Evolutionary conservation across 2,797 vertebrate genomes (phyloP).

Genomic region (Allobates femoralis): DNA sequence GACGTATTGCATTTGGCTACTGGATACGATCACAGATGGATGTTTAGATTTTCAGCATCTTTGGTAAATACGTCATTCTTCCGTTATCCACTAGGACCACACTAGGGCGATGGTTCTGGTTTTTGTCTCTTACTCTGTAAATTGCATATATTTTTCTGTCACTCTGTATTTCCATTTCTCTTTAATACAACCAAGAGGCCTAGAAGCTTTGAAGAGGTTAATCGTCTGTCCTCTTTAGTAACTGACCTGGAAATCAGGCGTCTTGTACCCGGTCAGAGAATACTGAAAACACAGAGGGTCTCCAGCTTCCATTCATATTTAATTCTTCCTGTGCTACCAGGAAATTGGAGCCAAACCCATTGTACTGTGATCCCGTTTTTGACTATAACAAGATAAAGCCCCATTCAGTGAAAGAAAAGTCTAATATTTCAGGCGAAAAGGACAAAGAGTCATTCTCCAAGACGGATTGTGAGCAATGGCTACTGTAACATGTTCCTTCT

Average conservation of each 20-base stretch:
- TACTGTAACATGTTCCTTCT: constrained; percentile 44
- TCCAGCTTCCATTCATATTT: constrained; percentile 52
- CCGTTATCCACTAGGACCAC: no score
- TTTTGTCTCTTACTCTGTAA: no score
- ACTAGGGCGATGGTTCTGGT: no score
- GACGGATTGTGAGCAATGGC: constrained; percentile 15
- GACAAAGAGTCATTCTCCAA: constrained; percentile 56
- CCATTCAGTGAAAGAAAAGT: constrained; percentile 43
- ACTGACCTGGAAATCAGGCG: constrained; percentile 33
- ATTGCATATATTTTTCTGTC: not conserved
- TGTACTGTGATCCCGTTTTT: constrained; percentile 44
- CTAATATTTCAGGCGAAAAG: constrained; percentile 39
- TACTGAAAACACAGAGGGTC: constrained; percentile 38
- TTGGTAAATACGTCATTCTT: no score
- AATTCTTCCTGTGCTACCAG: constrained; percentile 54
- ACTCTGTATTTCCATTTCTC: not conserved
- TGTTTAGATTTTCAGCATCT: no score
- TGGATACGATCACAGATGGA: no score
- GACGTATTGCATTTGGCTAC: no score
- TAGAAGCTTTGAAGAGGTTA: constrained; percentile 7
- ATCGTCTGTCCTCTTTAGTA: not conserved
- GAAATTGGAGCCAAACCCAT: constrained; percentile 52
- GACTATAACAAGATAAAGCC: constrained; percentile 43
- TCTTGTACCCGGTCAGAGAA: constrained; percentile 34
- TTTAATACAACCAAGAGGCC: not conserved